Evolutionary conservation across 2,113 vertebrate genomes (phyloP), one percentile per base, ranked within the genome.

Genomic region (Corythornis vintsioides): DNA sequence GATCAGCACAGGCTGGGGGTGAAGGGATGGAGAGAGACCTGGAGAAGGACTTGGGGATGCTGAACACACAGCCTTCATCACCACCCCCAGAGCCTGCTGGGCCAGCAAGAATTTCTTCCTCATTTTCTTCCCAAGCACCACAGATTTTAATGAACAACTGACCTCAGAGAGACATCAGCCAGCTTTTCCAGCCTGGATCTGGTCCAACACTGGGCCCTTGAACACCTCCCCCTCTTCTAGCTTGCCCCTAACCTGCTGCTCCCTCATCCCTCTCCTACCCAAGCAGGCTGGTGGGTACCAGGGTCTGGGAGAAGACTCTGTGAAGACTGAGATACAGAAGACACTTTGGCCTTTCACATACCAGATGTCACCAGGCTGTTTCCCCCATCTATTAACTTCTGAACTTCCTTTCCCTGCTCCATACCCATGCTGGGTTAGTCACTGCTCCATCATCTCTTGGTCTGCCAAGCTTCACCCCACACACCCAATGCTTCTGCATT

Each of bases 81-180:
- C 38, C 38, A 38, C 38, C 38, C 38, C 10, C 38, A 38, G 38
- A 38, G 38, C 38, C 38, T 38, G 38, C 38, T 38, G 38, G 38
- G 38, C 38, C 38, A 38, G 38, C 38, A 38, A 38, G 38, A 38
- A 38, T 38, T 38, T 10, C 38, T 38, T 38, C 38, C 38, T 38
- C 38, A 38, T 38, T 38, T 38, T 66, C 61, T 84, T 64, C 48
- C 74, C 21, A 48, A 61, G 55, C 66, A 67, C 19, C 66, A 33
- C 29, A 4, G 0, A 10, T 50, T 59, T 69, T 17, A 22, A 11
- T 1, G 24, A 28, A 76, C 0, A 12, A 21, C 0, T 13, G 43
- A 52, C 35, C 57, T 72, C 40, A 25, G 2, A 31, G 40, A 15
- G 69, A 42, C 69, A 56, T n/a, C 42, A 75, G 3, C 19, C 70